Evolutionary conservation across 2,797 vertebrate species (phyloP).

Genomic region (Picus viridis): DNA sequence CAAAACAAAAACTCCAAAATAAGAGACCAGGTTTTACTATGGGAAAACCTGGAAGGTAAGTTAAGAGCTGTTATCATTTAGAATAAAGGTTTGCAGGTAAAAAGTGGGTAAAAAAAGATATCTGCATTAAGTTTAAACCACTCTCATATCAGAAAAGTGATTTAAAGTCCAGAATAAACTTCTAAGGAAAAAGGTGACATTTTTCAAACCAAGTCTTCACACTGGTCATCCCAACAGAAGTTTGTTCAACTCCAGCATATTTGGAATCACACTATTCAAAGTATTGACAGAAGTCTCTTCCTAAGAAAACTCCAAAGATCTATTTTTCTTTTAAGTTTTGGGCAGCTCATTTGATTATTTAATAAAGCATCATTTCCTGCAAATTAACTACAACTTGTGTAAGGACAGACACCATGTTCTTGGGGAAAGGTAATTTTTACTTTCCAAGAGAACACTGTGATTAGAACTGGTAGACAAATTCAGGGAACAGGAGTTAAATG

Average conservation of each 20-base stretch:
- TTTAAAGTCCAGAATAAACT: background rate
- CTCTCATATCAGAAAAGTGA: background rate
- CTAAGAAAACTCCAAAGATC: background rate
- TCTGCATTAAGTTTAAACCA: background rate
- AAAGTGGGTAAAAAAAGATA: background rate
- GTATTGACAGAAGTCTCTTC: background rate
- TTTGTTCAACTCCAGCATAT: background rate
- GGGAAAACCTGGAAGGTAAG: background rate
- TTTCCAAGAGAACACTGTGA: background rate
- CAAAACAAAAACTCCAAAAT: background rate
- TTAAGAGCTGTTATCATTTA: background rate
- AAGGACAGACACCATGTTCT: background rate
- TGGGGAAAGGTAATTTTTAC: background rate
- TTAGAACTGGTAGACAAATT: background rate
- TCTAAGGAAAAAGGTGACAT: background rate
- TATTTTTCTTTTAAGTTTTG: background rate
- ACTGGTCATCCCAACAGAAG: background rate
- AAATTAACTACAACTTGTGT: background rate
- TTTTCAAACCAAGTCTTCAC: conserved; percentile 7
- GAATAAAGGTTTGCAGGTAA: background rate
- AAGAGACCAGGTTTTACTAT: background rate
- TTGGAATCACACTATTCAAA: background rate
- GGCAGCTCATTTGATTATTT: background rate
- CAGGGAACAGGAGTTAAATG: background rate
- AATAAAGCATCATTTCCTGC: background rate